These are phyloP conservation scores for Toxotes jaculatrix DNA, from an alignment of 2,113 vertebrate species.

Conservation along the genomic window DNA sequence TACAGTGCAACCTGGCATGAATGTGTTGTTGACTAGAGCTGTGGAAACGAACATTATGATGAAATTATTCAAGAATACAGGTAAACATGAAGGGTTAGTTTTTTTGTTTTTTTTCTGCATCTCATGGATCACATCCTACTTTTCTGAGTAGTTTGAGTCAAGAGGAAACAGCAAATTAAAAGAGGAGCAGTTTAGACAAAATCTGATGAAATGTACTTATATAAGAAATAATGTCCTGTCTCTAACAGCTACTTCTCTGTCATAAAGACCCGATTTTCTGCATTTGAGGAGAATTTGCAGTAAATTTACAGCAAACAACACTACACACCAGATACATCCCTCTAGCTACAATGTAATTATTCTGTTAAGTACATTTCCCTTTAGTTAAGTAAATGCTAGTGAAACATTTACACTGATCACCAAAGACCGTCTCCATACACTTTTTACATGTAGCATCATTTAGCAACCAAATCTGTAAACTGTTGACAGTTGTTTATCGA, in stretches of 20 bases:
- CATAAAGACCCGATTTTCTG: not conserved
- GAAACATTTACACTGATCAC: not conserved
- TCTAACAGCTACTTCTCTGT: not conserved
- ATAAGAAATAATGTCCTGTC: not conserved
- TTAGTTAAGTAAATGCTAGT: not conserved
- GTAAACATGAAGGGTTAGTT: too few relatives aligned
- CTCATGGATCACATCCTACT: too few relatives aligned
- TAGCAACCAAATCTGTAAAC: constrained; percentile 8
- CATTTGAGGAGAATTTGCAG: not conserved
- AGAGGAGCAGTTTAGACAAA: not conserved
- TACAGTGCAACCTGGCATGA: too few relatives aligned
- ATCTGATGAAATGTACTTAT: too few relatives aligned
- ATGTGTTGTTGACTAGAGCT: too few relatives aligned
- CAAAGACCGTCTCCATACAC: constrained; percentile 17
- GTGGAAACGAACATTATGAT: too few relatives aligned
- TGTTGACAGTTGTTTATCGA: not conserved
- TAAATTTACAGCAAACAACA: not conserved
- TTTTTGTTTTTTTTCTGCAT: too few relatives aligned
- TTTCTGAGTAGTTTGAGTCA: too few relatives aligned
- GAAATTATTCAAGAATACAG: too few relatives aligned
- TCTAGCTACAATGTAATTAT: not conserved
- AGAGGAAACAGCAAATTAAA: not conserved
- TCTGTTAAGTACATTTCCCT: not conserved
- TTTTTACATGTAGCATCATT: constrained; percentile 23
- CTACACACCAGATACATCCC: too few relatives aligned